Evolutionary conservation across 1,140 invertebrate species (phyloP), one percentile per base, ranked within the genome.

Genomic region (Neodiprion lecontei): DNA sequence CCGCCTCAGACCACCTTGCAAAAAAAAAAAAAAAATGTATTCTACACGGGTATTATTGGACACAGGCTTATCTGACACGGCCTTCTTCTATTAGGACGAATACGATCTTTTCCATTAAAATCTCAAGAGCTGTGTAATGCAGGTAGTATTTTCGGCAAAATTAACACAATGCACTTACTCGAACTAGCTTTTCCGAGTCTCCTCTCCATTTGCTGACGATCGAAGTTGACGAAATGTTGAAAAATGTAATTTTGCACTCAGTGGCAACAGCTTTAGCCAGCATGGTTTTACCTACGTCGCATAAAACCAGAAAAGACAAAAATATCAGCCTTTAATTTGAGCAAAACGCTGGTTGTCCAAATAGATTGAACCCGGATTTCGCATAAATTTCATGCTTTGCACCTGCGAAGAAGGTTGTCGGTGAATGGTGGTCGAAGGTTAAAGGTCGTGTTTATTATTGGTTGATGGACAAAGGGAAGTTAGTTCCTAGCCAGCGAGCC

Each of bases 131-230:
- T 40, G 53, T 61, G 11, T 40, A 3, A 40, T 5, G 28, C 5
- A 40, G 28, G 4, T 40, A 40, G 5, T 40, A 17, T 69, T 73
- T 72, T 72, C 23, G 1, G 47, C 47, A 69, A 69, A 71, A 40
- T 74, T 40, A n/a, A 49, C 17, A 9, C 66, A 74, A 72, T 69
- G 2, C 67, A 85, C 91, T 88, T 81, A 94, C 94, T 83, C 95
- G 92, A 53, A 97, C 91, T 77, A 97, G 92, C 87, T 98, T 98
- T 89, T 98, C 97, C 0, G 96, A 98, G 79, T 99, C 97, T 0
- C 97, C 97, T 71, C 97, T 89, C 96, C 97, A 98, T 88, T 98
- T 98, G 81, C 95, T 97, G 7, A 97, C 92, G 23, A 98, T 91
- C 1, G 93, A 93, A 77, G 96, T 96, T 53, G 95, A 94, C 0